These are phyloP conservation scores for Cerastis leucographa DNA, from an alignment of 2,888 invertebrate genomes.

Conservation along the genomic window DNA sequence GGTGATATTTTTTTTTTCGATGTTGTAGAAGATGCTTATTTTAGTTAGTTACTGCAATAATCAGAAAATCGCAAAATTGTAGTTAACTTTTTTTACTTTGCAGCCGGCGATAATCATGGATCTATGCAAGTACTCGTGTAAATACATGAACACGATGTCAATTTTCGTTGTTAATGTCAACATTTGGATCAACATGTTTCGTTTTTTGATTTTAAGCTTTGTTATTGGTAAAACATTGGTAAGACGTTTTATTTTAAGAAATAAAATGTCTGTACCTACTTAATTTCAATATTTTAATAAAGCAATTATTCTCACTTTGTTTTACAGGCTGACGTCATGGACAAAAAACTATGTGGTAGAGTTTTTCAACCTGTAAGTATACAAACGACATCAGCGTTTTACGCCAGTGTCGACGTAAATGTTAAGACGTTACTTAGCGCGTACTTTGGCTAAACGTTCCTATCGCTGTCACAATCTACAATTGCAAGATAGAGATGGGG, in stretches of 20 bases:
- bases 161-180: conserved; percentile 4
- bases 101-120: conserved; percentile 11
- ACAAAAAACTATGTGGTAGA: conserved; percentile 10
- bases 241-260: not conserved
- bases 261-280: not conserved
- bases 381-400: not conserved
- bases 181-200: conserved; percentile 53
- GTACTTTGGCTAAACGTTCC: too few species aligned
- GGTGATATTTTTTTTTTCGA: too few species aligned
- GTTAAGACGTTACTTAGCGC: not conserved
- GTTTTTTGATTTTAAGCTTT: conserved; percentile 36
- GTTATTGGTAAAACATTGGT: conserved; percentile 35
- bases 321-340: conserved; percentile 17
- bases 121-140: conserved; percentile 2
- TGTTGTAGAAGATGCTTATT: too few species aligned
- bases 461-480: too few species aligned
- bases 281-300: not conserved
- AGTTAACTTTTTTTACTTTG: too few species aligned
- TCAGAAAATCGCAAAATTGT: too few species aligned
- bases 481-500: too few species aligned
- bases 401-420: not conserved
- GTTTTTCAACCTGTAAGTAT: conserved; percentile 40
- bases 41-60: too few species aligned
- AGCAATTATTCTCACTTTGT: not conserved
- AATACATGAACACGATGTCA: not conserved